Evolutionary conservation across 2,797 vertebrate genomes (phyloP), one percentile per base, ranked within the genome.

Genomic region (Chromobotia macracanthus): DNA sequence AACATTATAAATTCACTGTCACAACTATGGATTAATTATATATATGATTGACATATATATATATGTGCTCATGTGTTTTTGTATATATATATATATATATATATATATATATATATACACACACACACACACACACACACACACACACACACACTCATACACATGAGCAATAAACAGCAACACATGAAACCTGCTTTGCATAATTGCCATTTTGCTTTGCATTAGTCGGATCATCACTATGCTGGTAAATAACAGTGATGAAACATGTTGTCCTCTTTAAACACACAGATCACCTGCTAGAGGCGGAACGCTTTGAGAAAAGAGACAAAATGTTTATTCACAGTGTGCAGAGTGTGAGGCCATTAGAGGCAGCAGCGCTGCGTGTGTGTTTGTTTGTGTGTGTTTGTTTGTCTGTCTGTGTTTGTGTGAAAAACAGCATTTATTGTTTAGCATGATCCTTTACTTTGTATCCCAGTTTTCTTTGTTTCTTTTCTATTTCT

Each of bases 341-440:
- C 56, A 71, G n/a, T 46, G 25, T 23, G 0, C 5, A 69, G 55
- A 48, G 78, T 56, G 71, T 81, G 50, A 79, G 72, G 73, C 82
- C 72, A 82, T 79, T 80, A 83, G 21, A 82, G 78, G 46, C 76
- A 31, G 72, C 64, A 53, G 74, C 15, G 64, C 56, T n/a, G 18
- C 0, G 55, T 12, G 55, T 44, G 53, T n/a, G n/a, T n/a, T n/a
- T n/a, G n/a, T n/a, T n/a, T n/a, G n/a, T n/a, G n/a, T n/a, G n/a
- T n/a, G n/a, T n/a, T n/a, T n/a, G n/a, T n/a, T n/a, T 44, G 72
- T 16, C 48, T 77, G 46, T 10, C 41, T 58, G 68, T 10, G 41
- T 41, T 41, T 41, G 38, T 41, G 9, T 2, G 10, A 44, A 44
- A 25, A 58, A 12, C 15, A 1, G 6, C 48, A 50, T 11, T 18